Conservation (phyloP, 2,888 invertebrate species). For the Gari tellinella region DNA sequence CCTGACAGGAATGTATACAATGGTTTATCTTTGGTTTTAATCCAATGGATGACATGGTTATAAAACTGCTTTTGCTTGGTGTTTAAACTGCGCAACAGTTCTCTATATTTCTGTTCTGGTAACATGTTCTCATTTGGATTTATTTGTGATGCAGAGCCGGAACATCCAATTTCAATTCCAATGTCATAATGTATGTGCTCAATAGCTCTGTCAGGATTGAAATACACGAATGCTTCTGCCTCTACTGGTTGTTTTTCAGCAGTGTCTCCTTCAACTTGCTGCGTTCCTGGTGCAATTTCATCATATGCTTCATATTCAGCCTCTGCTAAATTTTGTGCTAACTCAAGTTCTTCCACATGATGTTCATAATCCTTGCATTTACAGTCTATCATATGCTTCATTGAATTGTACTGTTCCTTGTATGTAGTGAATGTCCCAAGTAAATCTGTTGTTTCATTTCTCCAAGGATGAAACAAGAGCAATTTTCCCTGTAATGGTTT, state of each 20-base stretch:
- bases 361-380: conserved; percentile 45
- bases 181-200: conserved; percentile 53
- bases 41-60: conserved; percentile 50
- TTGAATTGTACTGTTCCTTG: conserved; percentile 32
- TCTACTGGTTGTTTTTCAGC: conserved; percentile 26
- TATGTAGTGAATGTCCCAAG: conserved; percentile 25
- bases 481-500: conserved; percentile 35
- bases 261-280: conserved; percentile 43
- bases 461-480: conserved; percentile 43
- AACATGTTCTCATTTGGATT: conserved; percentile 22
- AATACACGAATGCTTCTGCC: conserved; percentile 48
- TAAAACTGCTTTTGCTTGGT: conserved; percentile 45
- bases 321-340: conserved; percentile 40
- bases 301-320: conserved; percentile 36
- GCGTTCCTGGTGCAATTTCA: conserved; percentile 38
- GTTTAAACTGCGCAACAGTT: conserved; percentile 36
- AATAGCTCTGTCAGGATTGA: conserved; percentile 34
- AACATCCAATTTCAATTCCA: conserved; percentile 41
- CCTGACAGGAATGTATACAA: conserved; percentile 54
- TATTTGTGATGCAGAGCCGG: conserved; percentile 16
- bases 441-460: conserved; percentile 48
- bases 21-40: conserved; percentile 49
- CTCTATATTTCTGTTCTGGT: conserved; percentile 15
- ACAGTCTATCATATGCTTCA: conserved; percentile 12
- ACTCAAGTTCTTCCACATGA: conserved; percentile 42